Percentiles rank a stretch among this genome's conserved stretches.
Evolutionary conservation across 2,888 invertebrate genomes (phyloP).

Genomic region (Tribolium freemani): DNA sequence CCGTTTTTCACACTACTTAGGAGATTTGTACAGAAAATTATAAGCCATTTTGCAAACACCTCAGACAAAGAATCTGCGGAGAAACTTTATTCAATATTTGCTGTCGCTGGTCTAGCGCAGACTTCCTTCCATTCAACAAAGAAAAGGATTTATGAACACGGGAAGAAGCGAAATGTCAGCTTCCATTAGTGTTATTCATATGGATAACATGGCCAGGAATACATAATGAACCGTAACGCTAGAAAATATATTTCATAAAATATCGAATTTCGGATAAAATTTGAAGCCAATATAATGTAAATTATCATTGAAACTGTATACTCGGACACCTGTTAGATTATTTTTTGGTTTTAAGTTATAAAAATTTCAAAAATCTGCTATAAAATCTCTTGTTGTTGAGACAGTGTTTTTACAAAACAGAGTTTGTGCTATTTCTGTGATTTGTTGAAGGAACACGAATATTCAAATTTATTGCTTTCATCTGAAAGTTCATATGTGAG

Average conservation of each 20-base stretch:
- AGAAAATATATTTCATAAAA: not conserved
- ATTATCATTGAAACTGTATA: not conserved
- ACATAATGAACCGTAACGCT: not conserved
- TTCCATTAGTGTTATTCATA: not conserved
- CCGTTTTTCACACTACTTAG: slow-evolving; percentile 13
- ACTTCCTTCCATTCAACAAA: not conserved
- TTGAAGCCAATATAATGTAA: not conserved
- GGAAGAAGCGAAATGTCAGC: slow-evolving; percentile 2
- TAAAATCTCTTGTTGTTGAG: no score
- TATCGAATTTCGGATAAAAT: not conserved
- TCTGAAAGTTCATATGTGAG: not conserved
- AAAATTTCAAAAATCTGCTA: no score
- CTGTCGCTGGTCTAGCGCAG: not conserved
- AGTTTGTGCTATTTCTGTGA: not conserved
- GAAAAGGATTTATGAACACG: slow-evolving; percentile 1
- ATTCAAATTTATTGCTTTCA: not conserved
- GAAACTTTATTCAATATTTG: slow-evolving; percentile 12
- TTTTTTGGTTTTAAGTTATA: not conserved
- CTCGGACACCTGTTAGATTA: not conserved
- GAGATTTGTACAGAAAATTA: slow-evolving; percentile 21
- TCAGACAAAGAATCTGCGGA: slow-evolving; percentile 4
- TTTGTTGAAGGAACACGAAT: not conserved
- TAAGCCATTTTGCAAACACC: slow-evolving; percentile 5
- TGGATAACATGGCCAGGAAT: not conserved
- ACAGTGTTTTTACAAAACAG: not conserved